Evolutionary conservation across 2,113 vertebrate species (phyloP).

Genomic region (Protobothrops flavoviridis): DNA sequence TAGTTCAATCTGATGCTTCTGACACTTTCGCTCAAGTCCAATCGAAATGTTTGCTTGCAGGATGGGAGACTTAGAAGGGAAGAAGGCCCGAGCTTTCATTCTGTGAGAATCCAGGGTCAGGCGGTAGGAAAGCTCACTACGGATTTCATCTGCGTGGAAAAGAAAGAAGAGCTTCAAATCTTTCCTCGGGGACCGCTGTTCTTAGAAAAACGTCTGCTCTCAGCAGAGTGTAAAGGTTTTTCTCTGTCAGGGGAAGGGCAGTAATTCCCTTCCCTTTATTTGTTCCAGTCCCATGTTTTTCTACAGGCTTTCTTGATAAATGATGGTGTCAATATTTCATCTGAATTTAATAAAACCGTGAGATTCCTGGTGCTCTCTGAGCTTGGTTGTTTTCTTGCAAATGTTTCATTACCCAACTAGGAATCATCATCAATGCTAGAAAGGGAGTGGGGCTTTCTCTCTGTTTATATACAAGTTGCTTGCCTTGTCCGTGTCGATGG

Average conservation of each 20-base stretch:
- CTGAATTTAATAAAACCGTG: background rate
- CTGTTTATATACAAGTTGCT: too few relatives aligned
- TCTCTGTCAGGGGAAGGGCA: background rate
- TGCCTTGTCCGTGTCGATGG: too few relatives aligned
- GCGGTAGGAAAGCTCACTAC: constrained; percentile 32
- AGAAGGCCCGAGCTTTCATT: background rate
- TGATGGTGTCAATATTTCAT: background rate
- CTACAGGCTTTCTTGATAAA: background rate
- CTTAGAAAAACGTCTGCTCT: background rate
- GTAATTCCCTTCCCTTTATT: too few relatives aligned
- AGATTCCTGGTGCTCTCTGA: too few relatives aligned
- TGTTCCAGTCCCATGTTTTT: background rate
- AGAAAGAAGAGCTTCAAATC: background rate
- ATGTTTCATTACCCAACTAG: too few relatives aligned
- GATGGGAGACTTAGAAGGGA: background rate
- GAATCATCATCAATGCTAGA: too few relatives aligned
- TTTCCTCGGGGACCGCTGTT: background rate
- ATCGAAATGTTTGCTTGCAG: background rate
- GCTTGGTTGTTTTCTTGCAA: too few relatives aligned
- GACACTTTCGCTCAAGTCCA: background rate
- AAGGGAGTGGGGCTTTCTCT: too few relatives aligned
- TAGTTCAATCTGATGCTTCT: background rate
- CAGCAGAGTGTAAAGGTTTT: background rate
- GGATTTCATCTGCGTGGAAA: constrained; percentile 31
- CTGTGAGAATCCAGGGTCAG: constrained; percentile 47